Evolutionary conservation across 2,888 invertebrate species (phyloP).

Genomic region (Pachymerium ferrugineum): DNA sequence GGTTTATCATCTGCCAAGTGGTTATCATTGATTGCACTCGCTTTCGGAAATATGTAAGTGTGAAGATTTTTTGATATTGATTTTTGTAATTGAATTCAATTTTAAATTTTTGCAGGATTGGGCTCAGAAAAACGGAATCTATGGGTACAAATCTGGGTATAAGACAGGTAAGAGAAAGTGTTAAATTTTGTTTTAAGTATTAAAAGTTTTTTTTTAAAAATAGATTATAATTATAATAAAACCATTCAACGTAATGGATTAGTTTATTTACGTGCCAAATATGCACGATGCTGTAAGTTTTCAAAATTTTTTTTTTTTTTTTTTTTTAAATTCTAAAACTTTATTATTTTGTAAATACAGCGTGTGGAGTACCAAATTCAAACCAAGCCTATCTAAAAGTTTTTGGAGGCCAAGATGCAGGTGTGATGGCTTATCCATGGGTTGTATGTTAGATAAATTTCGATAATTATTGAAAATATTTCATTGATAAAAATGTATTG

Average conservation of each 20-base stretch:
- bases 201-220: neutral
- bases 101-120: neutral
- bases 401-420: slow-evolving; percentile 24
- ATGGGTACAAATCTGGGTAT: neutral
- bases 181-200: neutral
- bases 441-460: neutral
- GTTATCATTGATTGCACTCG: neutral
- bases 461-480: neutral
- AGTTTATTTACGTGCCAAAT: neutral
- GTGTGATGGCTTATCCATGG: slow-evolving; percentile 27
- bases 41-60: neutral
- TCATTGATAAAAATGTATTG: neutral
- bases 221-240: too few species aligned
- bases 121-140: neutral
- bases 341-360: slow-evolving; percentile 15
- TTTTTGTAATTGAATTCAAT: neutral
- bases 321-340: neutral
- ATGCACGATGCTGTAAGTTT: neutral
- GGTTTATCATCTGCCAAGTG: neutral
- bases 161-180: neutral
- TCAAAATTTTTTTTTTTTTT: neutral
- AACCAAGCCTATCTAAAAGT: neutral
- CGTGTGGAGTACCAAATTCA: slow-evolving; percentile 28
- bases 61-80: neutral
- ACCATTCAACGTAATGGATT: neutral